Evolutionary conservation across 2,113 vertebrate genomes (phyloP).

Genomic region (Nyctereutes procyonoides): DNA sequence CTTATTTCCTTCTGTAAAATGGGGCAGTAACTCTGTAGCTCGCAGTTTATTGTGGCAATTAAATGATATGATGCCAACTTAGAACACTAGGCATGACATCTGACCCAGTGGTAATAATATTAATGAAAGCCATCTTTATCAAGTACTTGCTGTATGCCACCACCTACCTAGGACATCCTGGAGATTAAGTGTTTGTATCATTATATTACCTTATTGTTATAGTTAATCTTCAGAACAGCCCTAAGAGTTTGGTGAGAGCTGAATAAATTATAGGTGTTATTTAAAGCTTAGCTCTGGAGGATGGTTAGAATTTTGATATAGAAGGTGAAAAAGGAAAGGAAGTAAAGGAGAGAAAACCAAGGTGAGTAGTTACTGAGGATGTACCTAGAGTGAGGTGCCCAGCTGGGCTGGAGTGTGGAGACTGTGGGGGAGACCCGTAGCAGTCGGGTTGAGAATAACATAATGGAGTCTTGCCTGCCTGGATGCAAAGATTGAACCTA

Average conservation of each 20-base stretch:
- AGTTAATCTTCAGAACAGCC: neutral
- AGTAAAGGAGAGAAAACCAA: neutral
- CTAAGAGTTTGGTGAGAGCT: neutral
- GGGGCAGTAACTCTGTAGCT: neutral
- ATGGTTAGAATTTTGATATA: constrained; percentile 3
- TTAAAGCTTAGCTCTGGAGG: constrained; percentile 40
- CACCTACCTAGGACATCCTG: neutral
- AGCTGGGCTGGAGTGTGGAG: neutral
- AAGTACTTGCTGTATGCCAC: neutral
- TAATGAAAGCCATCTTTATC: neutral
- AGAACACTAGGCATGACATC: neutral
- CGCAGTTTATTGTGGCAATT: neutral
- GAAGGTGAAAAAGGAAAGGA: neutral
- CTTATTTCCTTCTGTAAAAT: neutral
- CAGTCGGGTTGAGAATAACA: neutral
- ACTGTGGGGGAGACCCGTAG: neutral
- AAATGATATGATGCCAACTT: neutral
- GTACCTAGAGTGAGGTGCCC: neutral
- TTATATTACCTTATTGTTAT: neutral
- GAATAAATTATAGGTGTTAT: neutral
- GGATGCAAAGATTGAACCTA: neutral
- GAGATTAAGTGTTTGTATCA: neutral
- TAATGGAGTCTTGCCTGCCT: neutral
- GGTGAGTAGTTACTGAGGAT: neutral
- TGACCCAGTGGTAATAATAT: neutral